Evolutionary conservation across 2,888 invertebrate genomes (phyloP).

Genomic region (Eumacrocentrus americanus): DNA sequence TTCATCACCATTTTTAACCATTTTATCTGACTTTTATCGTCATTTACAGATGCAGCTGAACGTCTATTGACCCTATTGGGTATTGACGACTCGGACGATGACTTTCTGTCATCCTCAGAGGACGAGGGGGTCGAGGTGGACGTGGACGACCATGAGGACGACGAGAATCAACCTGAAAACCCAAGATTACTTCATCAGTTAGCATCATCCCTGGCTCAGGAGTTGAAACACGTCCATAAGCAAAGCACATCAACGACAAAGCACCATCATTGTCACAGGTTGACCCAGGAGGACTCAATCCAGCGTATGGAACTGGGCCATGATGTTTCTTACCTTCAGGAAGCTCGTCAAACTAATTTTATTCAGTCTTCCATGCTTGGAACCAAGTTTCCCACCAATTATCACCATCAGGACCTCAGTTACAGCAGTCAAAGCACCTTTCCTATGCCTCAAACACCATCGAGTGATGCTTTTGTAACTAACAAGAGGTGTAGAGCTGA

Average conservation of each 20-base stretch:
- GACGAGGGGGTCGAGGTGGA: slow-evolving; percentile 57
- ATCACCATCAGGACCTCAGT: slow-evolving; percentile 1
- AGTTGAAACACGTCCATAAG: slow-evolving; percentile 46
- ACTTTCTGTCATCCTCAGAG: slow-evolving; percentile 45
- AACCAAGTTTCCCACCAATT: too few species aligned
- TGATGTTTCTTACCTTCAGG: slow-evolving; percentile 26
- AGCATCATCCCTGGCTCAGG: slow-evolving; percentile 50
- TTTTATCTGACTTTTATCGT: too few species aligned
- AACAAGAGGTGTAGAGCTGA: slow-evolving; percentile 10
- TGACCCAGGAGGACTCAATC: slow-evolving; percentile 27
- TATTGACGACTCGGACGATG: slow-evolving; percentile 47
- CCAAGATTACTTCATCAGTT: slow-evolving; percentile 48
- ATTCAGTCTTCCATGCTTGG: too few species aligned
- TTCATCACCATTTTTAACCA: too few species aligned
- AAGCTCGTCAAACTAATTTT: too few species aligned
- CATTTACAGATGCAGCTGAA: slow-evolving; percentile 50
- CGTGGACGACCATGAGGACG: slow-evolving; percentile 38
- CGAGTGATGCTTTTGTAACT: background rate
- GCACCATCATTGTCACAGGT: too few species aligned
- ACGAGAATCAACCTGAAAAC: too few species aligned
- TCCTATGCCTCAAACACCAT: background rate
- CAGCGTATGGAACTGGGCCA: slow-evolving; percentile 43
- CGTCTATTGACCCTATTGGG: slow-evolving; percentile 51
- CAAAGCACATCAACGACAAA: too few species aligned
- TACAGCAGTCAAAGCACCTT: background rate